Conservation (phyloP, 2,888 invertebrate species). For the Hirudinaria manillensis region DNA sequence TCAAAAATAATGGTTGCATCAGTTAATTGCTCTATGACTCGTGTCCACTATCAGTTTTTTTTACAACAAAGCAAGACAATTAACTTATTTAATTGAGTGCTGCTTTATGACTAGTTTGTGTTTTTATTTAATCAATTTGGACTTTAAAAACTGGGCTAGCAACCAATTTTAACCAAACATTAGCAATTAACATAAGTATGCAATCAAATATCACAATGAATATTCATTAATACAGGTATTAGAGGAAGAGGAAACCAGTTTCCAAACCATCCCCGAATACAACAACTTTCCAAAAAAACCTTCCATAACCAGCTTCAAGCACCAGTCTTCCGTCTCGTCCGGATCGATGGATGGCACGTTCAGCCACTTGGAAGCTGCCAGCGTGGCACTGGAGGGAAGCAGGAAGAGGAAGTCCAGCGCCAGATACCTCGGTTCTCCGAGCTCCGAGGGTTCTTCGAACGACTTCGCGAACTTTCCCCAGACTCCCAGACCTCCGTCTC, state of each 20-base stretch:
- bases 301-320: not conserved
- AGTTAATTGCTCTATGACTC: too few relatives aligned
- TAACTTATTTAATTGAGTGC: too few relatives aligned
- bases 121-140: too few relatives aligned
- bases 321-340: not conserved
- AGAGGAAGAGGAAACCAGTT: constrained; percentile 3
- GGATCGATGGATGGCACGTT: not conserved
- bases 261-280: not conserved
- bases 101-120: too few relatives aligned
- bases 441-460: not conserved
- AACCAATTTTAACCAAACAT: too few relatives aligned
- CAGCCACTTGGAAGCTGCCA: constrained; percentile 1
- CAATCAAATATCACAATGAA: not conserved
- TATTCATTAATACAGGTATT: not conserved
- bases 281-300: not conserved
- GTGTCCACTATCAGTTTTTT: too few relatives aligned
- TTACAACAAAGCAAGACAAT: too few relatives aligned
- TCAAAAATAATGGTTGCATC: too few relatives aligned
- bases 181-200: too few relatives aligned
- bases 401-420: not conserved
- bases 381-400: not conserved
- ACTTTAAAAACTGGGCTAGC: too few relatives aligned
- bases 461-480: not conserved
- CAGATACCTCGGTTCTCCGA: not conserved
- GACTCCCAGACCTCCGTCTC: constrained; percentile 16